These are phyloP conservation scores for Prosopocoilus inquinatus DNA, from an alignment of 2,888 invertebrate species.

Conservation along the genomic window DNA sequence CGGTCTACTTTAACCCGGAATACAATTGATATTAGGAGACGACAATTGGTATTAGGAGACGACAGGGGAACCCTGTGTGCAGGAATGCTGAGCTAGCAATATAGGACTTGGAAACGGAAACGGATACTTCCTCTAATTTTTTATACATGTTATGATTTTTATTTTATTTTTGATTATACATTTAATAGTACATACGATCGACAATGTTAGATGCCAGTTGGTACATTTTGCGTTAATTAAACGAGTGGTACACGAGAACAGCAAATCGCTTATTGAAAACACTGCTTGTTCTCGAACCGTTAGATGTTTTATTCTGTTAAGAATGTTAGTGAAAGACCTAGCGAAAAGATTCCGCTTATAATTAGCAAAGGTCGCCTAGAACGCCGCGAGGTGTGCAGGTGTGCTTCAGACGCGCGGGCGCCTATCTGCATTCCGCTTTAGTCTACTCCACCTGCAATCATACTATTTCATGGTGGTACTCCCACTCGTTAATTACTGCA, in stretches of 20 bases:
- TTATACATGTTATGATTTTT: too few species aligned
- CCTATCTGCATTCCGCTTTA: slow-evolving; percentile 44
- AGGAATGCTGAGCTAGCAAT: too few species aligned
- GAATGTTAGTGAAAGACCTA: slow-evolving; percentile 21
- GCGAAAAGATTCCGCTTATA: slow-evolving; percentile 43
- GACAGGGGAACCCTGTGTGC: too few species aligned
- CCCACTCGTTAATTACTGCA: slow-evolving; percentile 14
- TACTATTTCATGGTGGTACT: slow-evolving; percentile 6
- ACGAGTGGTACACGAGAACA: background rate
- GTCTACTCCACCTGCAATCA: slow-evolving; percentile 26
- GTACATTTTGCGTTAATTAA: background rate
- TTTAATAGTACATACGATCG: background rate
- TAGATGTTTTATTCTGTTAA: slow-evolving; percentile 10
- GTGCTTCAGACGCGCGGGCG: slow-evolving; percentile 46
- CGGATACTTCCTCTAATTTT: too few species aligned
- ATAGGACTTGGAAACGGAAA: too few species aligned
- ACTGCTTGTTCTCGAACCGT: slow-evolving; percentile 17
- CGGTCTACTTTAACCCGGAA: too few species aligned
- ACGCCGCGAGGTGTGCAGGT: slow-evolving; percentile 50
- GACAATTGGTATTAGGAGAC: too few species aligned
- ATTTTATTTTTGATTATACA: too few species aligned
- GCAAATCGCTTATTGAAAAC: background rate
- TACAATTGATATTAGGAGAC: too few species aligned
- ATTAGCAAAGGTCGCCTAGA: slow-evolving; percentile 49
- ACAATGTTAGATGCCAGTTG: background rate